These are phyloP conservation scores for Pammene aurita DNA, from an alignment of 2,888 invertebrate species.

Conservation along the genomic window DNA sequence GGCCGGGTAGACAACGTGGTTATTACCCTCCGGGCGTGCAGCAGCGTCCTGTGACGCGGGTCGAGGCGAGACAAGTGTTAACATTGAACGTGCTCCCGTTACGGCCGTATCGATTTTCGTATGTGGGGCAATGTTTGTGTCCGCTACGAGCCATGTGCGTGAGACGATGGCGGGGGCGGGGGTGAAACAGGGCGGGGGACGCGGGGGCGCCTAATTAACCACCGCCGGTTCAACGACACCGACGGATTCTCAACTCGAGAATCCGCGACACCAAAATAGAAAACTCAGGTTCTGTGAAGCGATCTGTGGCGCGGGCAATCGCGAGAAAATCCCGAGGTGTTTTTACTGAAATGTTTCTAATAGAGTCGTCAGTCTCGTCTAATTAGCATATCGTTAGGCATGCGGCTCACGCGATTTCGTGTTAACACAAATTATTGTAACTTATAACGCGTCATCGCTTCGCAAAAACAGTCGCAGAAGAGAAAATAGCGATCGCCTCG, in stretches of 20 bases:
- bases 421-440: conserved; percentile 35
- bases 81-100: conserved; percentile 61
- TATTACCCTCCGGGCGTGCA: conserved; percentile 22
- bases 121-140: conserved; percentile 69
- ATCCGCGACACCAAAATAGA: conserved; percentile 47
- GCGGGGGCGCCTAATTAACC: conserved; percentile 70
- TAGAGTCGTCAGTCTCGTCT: conserved; percentile 35
- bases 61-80: conserved; percentile 39
- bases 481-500: conserved; percentile 27
- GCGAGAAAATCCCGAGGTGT: conserved; percentile 27
- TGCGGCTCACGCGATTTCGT: conserved; percentile 38
- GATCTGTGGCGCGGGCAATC: conserved; percentile 19
- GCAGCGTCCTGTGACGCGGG: conserved; percentile 27
- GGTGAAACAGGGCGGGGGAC: conserved; percentile 43
- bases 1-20: conserved; percentile 16
- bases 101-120: conserved; percentile 70
- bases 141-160: conserved; percentile 59
- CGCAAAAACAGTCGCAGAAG: conserved; percentile 27
- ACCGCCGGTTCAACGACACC: conserved; percentile 72
- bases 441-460: conserved; percentile 28
- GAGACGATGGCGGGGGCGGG: conserved; percentile 47
- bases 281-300: conserved; percentile 25
- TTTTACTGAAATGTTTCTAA: conserved; percentile 34
- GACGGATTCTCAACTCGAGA: conserved; percentile 53
- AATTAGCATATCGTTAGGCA: conserved; percentile 38